These are phyloP conservation scores for Norana najaformis DNA, from an alignment of 2,888 invertebrate genomes.

Conservation along the genomic window DNA sequence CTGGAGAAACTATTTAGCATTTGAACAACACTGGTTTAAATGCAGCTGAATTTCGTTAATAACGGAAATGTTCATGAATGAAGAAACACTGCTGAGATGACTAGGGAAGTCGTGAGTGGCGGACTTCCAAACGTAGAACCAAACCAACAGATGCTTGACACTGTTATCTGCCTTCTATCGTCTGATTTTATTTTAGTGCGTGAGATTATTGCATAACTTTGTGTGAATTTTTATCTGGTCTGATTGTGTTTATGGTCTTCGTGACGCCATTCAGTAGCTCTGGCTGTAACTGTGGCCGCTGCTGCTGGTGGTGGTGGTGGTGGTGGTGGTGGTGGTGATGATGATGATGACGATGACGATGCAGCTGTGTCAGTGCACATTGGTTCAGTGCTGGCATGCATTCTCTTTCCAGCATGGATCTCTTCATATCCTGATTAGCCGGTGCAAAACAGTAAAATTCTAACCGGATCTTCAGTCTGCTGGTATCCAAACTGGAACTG, in stretches of 20 bases:
- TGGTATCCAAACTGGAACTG: not conserved
- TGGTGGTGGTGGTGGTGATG: conserved; percentile 20
- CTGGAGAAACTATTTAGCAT: not conserved
- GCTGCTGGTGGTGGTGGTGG: conserved; percentile 29
- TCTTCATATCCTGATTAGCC: not conserved
- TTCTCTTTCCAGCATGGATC: not conserved
- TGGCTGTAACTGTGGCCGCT: not conserved
- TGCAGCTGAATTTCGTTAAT: not conserved
- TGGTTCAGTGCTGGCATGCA: not conserved
- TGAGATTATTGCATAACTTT: not conserved
- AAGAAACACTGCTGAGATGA: too few species aligned
- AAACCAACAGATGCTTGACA: too few species aligned
- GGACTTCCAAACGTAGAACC: too few species aligned
- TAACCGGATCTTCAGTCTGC: not conserved
- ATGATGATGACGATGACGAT: conserved; percentile 29
- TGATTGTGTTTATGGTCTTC: conserved; percentile 3
- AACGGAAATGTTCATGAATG: too few species aligned
- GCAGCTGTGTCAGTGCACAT: not conserved
- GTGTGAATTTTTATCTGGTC: not conserved
- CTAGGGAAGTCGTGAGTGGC: too few species aligned
- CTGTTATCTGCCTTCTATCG: not conserved
- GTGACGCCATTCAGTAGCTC: not conserved
- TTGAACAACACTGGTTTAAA: not conserved
- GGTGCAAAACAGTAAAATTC: not conserved
- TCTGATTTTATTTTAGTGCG: too few species aligned